Evolutionary conservation across 2,888 invertebrate genomes (phyloP).

Genomic region (Papilio demoleus): DNA sequence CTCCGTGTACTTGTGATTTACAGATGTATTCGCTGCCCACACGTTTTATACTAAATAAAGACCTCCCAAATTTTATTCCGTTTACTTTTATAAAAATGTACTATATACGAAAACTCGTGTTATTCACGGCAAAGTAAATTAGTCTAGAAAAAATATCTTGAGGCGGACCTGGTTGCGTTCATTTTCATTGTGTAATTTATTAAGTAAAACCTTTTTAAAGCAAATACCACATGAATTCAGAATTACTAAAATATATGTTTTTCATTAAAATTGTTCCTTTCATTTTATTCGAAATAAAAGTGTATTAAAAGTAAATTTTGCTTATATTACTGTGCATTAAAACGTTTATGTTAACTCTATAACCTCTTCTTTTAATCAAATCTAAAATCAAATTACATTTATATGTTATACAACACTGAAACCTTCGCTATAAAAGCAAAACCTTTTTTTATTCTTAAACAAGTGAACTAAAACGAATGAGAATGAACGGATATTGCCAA

Average conservation of each 20-base stretch:
- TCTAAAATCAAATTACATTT: not conserved
- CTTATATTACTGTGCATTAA: too few relatives aligned
- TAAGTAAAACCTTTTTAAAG: not conserved
- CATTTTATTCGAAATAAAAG: too few relatives aligned
- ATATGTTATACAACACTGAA: conserved; percentile 6
- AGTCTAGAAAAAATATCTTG: not conserved
- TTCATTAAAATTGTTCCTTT: too few relatives aligned
- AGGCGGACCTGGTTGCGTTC: not conserved
- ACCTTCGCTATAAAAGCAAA: conserved; percentile 37
- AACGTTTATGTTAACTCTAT: too few relatives aligned
- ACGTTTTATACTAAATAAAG: conserved; percentile 17
- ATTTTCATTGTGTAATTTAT: not conserved
- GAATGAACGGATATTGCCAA: not conserved
- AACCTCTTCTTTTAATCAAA: not conserved
- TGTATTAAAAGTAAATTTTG: too few relatives aligned
- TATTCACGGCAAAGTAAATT: not conserved
- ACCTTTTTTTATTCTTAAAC: conserved; percentile 29
- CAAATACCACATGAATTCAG: not conserved
- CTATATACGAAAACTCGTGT: not conserved
- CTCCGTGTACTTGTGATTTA: conserved; percentile 32
- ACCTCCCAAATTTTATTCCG: not conserved
- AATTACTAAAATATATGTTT: not conserved
- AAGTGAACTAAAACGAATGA: not conserved
- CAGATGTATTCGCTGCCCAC: conserved; percentile 28
- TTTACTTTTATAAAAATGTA: not conserved